phyloP scores from a whole-genome alignment of 2,113 vertebrate species.

The Rutilus rutilus region DNA sequence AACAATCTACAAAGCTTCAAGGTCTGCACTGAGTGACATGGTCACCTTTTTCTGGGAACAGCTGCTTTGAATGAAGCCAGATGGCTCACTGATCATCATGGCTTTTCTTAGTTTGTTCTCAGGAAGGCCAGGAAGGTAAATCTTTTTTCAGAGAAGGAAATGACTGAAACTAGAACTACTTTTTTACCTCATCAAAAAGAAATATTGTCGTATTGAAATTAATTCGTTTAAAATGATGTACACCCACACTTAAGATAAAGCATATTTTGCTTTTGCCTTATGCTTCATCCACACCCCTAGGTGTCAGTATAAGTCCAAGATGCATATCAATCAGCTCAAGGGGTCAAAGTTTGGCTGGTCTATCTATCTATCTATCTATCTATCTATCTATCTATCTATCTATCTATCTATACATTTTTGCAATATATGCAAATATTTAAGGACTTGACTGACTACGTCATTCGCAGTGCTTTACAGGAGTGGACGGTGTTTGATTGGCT shows the following conservation, averaged over 20 bases:
- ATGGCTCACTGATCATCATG: conserved; percentile 8
- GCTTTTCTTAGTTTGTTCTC: background rate
- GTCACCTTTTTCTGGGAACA: background rate
- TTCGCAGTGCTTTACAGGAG: no score
- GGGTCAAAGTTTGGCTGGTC: background rate
- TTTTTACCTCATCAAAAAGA: background rate
- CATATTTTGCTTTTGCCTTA: background rate
- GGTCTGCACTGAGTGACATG: conserved; percentile 1
- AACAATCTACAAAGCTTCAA: conserved; percentile 25
- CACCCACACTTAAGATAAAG: background rate
- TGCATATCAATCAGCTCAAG: background rate
- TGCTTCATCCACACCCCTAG: background rate
- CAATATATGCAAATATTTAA: no score
- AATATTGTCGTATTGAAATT: background rate
- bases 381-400: no score
- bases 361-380: no score
- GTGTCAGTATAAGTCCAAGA: background rate
- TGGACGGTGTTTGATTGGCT: no score
- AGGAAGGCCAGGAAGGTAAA: conserved; percentile 23
- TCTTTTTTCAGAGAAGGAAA: conserved; percentile 14
- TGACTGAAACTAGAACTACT: background rate
- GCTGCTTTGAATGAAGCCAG: conserved; percentile 4
- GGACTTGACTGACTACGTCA: no score
- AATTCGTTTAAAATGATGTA: background rate
- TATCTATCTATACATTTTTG: no score